A percentile compares a stretch with the other conserved stretches of the same genome.
Evolutionary conservation across 2,888 invertebrate species (phyloP).

Genomic region (Bhutanitis thaidina): DNA sequence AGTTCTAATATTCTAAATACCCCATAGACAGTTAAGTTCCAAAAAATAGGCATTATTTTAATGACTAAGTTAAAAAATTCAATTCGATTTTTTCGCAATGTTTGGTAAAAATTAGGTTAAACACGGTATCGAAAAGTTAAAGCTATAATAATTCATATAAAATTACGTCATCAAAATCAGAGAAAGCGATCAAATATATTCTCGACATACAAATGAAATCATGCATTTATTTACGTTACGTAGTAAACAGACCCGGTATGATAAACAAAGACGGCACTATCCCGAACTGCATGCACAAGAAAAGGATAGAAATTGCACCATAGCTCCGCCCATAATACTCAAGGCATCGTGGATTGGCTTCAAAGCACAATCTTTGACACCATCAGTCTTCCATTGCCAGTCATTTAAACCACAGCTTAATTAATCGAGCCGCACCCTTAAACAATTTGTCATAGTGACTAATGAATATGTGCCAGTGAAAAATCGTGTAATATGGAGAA

Average conservation of each 20-base stretch:
- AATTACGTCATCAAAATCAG: conserved; percentile 48
- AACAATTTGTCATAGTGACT: conserved; percentile 47
- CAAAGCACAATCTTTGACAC: conserved; percentile 48
- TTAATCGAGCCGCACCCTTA: conserved; percentile 36
- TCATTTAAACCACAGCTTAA: conserved; percentile 57
- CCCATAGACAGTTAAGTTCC: too few species aligned
- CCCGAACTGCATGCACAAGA: conserved; percentile 25
- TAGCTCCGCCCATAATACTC: conserved; percentile 56
- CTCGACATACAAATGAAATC: conserved; percentile 65
- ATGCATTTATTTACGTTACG: conserved; percentile 64
- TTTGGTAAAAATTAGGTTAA: too few species aligned
- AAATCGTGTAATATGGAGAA: conserved; percentile 45
- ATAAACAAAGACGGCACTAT: conserved; percentile 34
- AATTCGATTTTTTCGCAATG: too few species aligned
- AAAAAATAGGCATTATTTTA: too few species aligned
- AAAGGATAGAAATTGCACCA: conserved; percentile 32
- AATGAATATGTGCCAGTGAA: conserved; percentile 40
- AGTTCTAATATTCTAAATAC: too few species aligned
- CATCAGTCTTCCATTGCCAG: conserved; percentile 68
- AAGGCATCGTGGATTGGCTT: conserved; percentile 63
- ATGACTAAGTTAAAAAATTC: too few species aligned
- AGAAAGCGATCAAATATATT: conserved; percentile 44
- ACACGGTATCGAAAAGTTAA: too few species aligned
- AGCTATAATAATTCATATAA: conserved; percentile 33
- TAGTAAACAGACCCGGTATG: conserved; percentile 50